Evolutionary conservation across 2,797 vertebrate genomes (phyloP).

Genomic region (Oceanodroma leucorhoa): DNA sequence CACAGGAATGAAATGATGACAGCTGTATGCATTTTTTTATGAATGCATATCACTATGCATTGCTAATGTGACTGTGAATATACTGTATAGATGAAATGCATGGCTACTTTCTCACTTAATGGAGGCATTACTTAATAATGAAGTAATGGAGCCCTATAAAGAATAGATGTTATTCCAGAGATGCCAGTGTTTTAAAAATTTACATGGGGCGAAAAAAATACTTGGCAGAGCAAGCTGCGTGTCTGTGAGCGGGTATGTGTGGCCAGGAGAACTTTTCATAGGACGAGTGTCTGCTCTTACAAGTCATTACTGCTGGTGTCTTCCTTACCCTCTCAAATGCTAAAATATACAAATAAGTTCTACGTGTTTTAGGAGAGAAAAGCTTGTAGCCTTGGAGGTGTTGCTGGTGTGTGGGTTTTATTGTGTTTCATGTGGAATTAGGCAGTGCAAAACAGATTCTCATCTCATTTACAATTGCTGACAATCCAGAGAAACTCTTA

Average conservation of each 20-base stretch:
- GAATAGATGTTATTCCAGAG: constrained; percentile 49
- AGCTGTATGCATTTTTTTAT: constrained; percentile 28
- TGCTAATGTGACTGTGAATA: constrained; percentile 42
- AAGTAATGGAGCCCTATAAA: constrained; percentile 31
- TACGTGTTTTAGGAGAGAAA: not conserved
- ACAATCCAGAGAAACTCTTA: not conserved
- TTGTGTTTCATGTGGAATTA: not conserved
- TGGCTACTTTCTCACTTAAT: constrained; percentile 44
- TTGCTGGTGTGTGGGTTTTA: not conserved
- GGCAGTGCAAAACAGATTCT: not conserved
- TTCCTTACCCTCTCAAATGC: not conserved
- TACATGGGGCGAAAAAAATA: not conserved
- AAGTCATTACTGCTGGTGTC: not conserved
- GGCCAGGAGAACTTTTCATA: not conserved
- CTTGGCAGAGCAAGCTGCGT: not conserved
- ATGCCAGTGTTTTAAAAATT: constrained; percentile 47
- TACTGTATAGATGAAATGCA: constrained; percentile 7
- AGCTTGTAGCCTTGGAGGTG: not conserved
- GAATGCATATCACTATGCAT: constrained; percentile 31
- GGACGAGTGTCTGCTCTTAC: not conserved
- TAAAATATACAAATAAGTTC: not conserved
- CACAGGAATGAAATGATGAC: constrained; percentile 40
- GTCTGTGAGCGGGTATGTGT: not conserved
- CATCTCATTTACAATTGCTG: not conserved
- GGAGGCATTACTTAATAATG: constrained; percentile 63